These are phyloP conservation scores for Phyllostomus discolor DNA, from an alignment of 2,113 vertebrate species.

Conservation along the genomic window DNA sequence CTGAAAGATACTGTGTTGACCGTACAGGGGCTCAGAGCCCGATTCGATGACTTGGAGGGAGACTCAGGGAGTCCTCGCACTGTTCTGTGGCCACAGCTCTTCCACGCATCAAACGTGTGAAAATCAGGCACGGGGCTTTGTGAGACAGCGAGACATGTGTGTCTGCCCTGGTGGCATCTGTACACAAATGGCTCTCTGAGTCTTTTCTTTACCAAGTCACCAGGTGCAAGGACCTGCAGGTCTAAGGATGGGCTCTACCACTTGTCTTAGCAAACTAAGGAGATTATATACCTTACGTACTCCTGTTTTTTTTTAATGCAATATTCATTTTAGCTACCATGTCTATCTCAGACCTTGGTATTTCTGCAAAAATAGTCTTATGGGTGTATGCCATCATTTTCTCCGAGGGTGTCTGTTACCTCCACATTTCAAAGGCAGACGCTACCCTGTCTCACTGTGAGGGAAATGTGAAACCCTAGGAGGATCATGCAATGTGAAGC, in stretches of 20 bases:
- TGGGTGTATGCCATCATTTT: slow-evolving; percentile 2
- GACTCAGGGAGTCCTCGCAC: not conserved
- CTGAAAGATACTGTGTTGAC: not conserved
- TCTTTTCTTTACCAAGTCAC: not conserved
- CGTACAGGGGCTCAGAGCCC: not conserved
- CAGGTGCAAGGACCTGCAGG: not conserved
- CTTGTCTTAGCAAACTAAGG: not conserved
- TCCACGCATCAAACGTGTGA: not conserved
- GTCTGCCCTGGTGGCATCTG: not conserved
- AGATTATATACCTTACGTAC: not conserved
- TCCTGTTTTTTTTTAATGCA: not conserved
- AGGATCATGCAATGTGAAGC: not conserved
- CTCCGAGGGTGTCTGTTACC: slow-evolving; percentile 12
- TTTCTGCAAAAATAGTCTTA: slow-evolving; percentile 38
- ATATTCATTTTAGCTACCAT: not conserved
- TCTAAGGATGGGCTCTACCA: not conserved
- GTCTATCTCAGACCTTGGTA: not conserved
- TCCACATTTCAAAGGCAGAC: not conserved
- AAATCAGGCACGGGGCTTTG: not conserved
- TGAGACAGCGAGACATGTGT: no score
- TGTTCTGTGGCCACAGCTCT: not conserved
- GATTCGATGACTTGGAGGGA: not conserved
- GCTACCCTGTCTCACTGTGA: not conserved
- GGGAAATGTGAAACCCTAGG: slow-evolving; percentile 25
- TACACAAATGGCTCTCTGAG: not conserved